Conservation (phyloP, 92 coral and sea anemone genomes). For the Pocillopora meandrina region DNA sequence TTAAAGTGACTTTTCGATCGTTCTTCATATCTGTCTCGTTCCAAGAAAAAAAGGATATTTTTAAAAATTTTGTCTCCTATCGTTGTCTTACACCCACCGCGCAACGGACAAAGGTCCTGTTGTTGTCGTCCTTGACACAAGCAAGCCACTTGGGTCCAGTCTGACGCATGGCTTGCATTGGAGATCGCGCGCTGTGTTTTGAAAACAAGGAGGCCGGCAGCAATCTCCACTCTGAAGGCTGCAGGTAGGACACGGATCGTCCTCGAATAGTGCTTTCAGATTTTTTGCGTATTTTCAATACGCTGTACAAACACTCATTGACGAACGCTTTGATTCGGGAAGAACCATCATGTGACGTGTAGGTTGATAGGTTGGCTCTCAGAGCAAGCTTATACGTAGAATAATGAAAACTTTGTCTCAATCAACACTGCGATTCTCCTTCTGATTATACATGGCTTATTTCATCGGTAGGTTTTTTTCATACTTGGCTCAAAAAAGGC, state of each 20-base stretch:
- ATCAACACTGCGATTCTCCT: not conserved
- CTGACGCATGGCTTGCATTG: slow-evolving; percentile 46
- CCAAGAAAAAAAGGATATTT: not conserved
- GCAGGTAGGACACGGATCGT: slow-evolving; percentile 33
- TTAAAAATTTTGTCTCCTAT: not conserved
- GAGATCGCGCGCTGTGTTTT: slow-evolving; percentile 22
- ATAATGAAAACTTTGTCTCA: not conserved
- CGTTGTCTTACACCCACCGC: slow-evolving; percentile 26
- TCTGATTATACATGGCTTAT: not conserved
- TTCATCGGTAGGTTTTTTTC: not conserved
- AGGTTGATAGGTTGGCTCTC: not conserved
- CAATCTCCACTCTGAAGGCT: slow-evolving; percentile 30
- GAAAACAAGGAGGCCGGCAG: slow-evolving; percentile 27
- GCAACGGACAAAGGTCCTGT: slow-evolving; percentile 44
- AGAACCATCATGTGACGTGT: not conserved
- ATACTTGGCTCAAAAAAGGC: not conserved
- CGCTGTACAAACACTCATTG: slow-evolving; percentile 1
- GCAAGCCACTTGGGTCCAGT: slow-evolving; percentile 51
- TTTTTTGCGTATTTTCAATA: not conserved
- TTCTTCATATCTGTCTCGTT: not conserved
- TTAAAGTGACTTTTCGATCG: not conserved
- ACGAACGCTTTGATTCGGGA: not conserved
- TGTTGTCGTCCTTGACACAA: slow-evolving; percentile 33
- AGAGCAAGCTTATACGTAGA: not conserved
- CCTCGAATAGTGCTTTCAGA: not conserved